Conservation (phyloP, 2,113 vertebrate species). For the Sula dactylatra region DNA sequence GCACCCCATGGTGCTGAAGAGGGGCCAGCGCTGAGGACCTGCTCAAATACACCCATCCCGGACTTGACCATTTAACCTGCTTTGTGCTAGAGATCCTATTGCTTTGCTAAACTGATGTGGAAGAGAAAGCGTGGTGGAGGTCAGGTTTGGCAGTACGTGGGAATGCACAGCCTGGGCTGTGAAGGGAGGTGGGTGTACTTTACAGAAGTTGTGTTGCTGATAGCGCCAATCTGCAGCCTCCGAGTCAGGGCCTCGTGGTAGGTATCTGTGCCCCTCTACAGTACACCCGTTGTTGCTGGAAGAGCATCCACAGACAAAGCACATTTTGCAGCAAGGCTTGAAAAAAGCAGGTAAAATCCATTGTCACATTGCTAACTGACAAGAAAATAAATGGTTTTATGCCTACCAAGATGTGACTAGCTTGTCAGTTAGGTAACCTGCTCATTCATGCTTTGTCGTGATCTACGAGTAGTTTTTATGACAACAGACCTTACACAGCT, state of each 20-base stretch:
- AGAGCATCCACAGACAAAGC: not conserved
- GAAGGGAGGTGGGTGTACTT: not conserved
- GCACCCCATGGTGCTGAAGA: not conserved
- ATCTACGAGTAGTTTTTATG: not conserved
- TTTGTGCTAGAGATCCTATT: not conserved
- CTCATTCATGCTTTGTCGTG: not conserved
- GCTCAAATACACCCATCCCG: not conserved
- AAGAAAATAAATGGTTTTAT: constrained; percentile 35
- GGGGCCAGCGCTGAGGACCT: not conserved
- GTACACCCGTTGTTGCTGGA: not conserved
- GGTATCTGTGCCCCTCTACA: not conserved
- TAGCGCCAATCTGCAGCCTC: not conserved
- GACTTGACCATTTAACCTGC: not conserved
- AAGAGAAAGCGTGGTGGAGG: not conserved
- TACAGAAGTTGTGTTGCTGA: not conserved
- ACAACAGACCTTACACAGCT: not conserved
- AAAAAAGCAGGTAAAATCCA: not conserved
- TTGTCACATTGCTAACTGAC: constrained; percentile 10
- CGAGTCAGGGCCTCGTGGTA: not conserved
- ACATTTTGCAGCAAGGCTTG: not conserved
- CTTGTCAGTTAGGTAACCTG: not conserved
- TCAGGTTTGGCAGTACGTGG: accelerated
- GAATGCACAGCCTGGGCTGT: not conserved
- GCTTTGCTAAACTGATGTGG: not conserved
- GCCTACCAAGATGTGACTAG: not conserved